Evolutionary conservation across 1,140 invertebrate genomes (phyloP).

Genomic region (Diachasmimorpha longicaudata): DNA sequence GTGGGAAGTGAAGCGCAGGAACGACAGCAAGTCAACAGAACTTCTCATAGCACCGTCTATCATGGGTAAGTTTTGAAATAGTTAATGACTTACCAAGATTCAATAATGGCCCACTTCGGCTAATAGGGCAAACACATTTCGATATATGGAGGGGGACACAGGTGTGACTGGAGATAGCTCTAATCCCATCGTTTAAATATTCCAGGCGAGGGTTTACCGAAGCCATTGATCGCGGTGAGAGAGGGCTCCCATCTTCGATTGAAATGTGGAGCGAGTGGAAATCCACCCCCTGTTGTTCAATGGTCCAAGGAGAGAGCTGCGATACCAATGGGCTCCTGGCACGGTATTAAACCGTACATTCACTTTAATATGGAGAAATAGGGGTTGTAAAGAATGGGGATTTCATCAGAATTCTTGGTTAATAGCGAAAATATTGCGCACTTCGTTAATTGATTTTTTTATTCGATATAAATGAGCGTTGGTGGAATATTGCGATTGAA

Average conservation of each 20-base stretch:
- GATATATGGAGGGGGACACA: background rate
- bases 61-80: conserved; percentile 60
- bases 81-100: background rate
- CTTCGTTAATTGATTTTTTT: too few species aligned
- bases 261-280: conserved; percentile 77
- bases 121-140: background rate
- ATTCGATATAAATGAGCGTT: too few species aligned
- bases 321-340: conserved; percentile 69
- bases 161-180: conserved; percentile 9
- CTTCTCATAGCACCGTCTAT: conserved; percentile 82
- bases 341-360: conserved; percentile 57
- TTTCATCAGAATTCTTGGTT: too few species aligned
- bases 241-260: conserved; percentile 79
- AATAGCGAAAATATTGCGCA: too few species aligned
- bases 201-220: conserved; percentile 41
- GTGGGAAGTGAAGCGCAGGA: conserved; percentile 68
- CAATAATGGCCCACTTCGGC: background rate
- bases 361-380: background rate
- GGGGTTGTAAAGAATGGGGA: background rate
- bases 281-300: conserved; percentile 75
- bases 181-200: conserved; percentile 7
- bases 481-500: too few species aligned
- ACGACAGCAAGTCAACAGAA: conserved; percentile 67
- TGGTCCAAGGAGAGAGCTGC: conserved; percentile 77
- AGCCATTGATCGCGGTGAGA: conserved; percentile 66